These are phyloP conservation scores for Carlito syrichta DNA, from an alignment of 2,113 vertebrate species.

Conservation along the genomic window DNA sequence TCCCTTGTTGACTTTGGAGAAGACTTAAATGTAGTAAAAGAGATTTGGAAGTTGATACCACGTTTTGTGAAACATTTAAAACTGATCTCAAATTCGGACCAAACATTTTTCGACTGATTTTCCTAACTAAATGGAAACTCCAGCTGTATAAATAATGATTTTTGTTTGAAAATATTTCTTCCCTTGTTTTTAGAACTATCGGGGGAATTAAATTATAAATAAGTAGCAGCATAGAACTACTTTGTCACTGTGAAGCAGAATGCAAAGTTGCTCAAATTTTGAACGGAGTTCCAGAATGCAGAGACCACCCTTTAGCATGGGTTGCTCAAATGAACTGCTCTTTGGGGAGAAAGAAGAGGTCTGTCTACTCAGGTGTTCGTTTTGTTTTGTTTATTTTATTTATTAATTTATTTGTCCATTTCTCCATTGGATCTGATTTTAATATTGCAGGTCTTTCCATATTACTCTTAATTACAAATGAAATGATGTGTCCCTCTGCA, in stretches of 20 bases:
- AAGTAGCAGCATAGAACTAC: constrained; percentile 36
- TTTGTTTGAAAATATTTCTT: constrained; percentile 74
- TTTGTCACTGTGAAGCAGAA: background rate
- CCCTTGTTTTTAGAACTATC: constrained; percentile 65
- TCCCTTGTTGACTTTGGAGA: background rate
- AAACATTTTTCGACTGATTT: constrained; percentile 65
- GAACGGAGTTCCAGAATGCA: background rate
- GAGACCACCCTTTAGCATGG: background rate
- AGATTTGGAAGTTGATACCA: background rate
- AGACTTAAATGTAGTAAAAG: background rate
- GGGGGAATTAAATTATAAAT: constrained; percentile 71
- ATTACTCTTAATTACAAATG: background rate
- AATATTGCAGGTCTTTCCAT: background rate
- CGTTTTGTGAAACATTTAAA: constrained; percentile 33
- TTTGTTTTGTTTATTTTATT: background rate
- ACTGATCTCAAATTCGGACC: constrained; percentile 52
- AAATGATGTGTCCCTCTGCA: background rate
- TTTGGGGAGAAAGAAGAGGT: background rate
- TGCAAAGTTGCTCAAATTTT: background rate
- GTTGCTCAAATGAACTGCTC: background rate
- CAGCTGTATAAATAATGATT: constrained; percentile 77
- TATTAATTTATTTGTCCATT: background rate
- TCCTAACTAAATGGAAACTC: constrained; percentile 62
- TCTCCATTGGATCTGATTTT: background rate
- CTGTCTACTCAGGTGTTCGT: background rate